A percentile compares a stretch with the other conserved stretches of the same genome.
phyloP scores from a whole-genome alignment of 1,140 invertebrate genomes.

The Anastrepha ludens region DNA sequence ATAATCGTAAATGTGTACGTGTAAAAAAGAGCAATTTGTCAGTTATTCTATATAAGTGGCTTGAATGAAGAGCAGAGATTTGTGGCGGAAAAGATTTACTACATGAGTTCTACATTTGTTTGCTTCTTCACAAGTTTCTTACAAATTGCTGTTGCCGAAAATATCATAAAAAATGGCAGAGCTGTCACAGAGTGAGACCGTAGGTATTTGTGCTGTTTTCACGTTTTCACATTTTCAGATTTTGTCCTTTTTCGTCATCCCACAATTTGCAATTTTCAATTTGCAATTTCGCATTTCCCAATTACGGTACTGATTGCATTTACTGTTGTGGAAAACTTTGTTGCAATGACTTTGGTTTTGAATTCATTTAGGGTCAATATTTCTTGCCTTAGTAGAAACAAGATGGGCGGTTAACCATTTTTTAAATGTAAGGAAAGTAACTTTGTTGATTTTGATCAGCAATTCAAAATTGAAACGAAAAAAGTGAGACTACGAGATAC shows the following conservation, averaged over 20 bases:
- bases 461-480: neutral
- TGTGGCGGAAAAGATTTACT: constrained; percentile 6
- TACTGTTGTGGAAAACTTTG: neutral
- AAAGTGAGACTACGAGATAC: neutral
- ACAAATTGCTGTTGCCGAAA: neutral
- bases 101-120: neutral
- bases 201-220: no score
- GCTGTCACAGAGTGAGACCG: no score
- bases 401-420: neutral
- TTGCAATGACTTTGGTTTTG: neutral
- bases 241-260: neutral
- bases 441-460: constrained; percentile 22
- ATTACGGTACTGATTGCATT: constrained; percentile 41
- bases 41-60: neutral
- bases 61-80: neutral
- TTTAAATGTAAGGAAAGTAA: neutral
- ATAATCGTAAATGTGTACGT: constrained; percentile 2
- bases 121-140: neutral
- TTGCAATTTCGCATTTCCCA: constrained; percentile 41
- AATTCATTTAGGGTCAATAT: constrained; percentile 12
- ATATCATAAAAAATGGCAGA: neutral
- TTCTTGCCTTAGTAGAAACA: neutral
- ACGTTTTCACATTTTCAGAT: no score
- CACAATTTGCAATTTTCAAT: neutral
- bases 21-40: neutral